Evolutionary conservation across 2,888 invertebrate species (phyloP).

Genomic region (Formica aserva): DNA sequence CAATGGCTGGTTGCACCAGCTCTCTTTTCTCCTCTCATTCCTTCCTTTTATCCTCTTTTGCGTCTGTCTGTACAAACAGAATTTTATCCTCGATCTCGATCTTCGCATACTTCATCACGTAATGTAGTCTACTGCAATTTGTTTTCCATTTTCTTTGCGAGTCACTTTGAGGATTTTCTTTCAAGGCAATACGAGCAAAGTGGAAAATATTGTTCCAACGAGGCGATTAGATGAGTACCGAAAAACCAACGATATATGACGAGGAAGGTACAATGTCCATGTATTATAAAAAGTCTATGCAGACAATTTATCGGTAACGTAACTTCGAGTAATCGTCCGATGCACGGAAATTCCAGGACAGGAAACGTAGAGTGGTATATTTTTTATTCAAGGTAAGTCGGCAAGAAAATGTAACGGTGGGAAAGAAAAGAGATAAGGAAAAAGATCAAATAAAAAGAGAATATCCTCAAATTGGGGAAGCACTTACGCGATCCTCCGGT

Average conservation of each 20-base stretch:
- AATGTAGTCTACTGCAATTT: conserved; percentile 37
- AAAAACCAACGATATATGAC: conserved; percentile 1
- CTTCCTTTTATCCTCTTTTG: conserved; percentile 2
- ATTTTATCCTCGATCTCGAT: conserved; percentile 65
- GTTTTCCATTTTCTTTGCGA: conserved; percentile 42
- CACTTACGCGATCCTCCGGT: conserved; percentile 62
- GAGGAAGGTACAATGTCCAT: neutral
- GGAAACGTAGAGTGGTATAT: conserved; percentile 5
- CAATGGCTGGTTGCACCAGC: conserved; percentile 55
- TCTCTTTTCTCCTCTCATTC: conserved; percentile 18
- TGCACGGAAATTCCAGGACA: conserved; percentile 24
- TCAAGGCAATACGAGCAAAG: neutral
- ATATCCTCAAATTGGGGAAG: conserved; percentile 65
- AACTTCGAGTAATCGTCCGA: conserved; percentile 15
- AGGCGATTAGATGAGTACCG: conserved; percentile 1
- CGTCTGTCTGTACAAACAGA: conserved; percentile 42
- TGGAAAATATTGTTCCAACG: conserved; percentile 4
- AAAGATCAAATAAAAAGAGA: conserved; percentile 46
- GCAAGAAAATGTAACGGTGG: conserved; percentile 4
- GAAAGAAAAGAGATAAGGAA: conserved; percentile 37
- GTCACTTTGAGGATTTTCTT: conserved; percentile 9
- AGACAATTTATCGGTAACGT: neutral
- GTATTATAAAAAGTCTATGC: neutral
- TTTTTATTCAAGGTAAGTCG: conserved; percentile 41
- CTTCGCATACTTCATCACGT: conserved; percentile 49